phyloP scores from a whole-genome alignment of 2,888 invertebrate species.

The Monochamus alternatus region DNA sequence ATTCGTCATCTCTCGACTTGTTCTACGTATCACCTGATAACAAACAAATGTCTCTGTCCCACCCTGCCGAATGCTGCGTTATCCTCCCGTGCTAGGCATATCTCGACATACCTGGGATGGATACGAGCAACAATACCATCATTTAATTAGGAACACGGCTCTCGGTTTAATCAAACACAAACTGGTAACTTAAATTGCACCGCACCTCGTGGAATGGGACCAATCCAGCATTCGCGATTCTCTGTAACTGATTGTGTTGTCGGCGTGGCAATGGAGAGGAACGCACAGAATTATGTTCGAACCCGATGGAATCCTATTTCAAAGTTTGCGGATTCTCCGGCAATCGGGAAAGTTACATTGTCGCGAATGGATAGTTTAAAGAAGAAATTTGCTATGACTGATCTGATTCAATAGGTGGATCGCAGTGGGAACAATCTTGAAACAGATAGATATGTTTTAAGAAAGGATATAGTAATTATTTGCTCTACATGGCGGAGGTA shows the following conservation, averaged over 20 bases:
- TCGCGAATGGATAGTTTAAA: background rate
- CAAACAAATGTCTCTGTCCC: too few relatives aligned
- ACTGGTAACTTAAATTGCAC: slow-evolving; percentile 27
- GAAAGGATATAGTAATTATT: too few relatives aligned
- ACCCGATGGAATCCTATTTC: background rate
- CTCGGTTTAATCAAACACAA: slow-evolving; percentile 30
- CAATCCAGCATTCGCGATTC: slow-evolving; percentile 5
- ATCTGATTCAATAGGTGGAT: too few relatives aligned
- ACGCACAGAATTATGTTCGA: background rate
- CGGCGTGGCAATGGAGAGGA: slow-evolving; percentile 1
- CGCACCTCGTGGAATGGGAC: background rate
- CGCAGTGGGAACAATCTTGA: too few relatives aligned
- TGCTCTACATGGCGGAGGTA: too few relatives aligned
- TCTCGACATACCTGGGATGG: background rate
- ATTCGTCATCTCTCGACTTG: too few relatives aligned
- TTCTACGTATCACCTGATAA: too few relatives aligned
- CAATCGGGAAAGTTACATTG: background rate
- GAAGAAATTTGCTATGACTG: too few relatives aligned
- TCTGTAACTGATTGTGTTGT: slow-evolving; percentile 11
- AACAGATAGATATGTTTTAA: too few relatives aligned
- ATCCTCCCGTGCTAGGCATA: background rate
- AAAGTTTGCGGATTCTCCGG: background rate
- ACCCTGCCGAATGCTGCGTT: too few relatives aligned
- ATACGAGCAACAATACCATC: slow-evolving; percentile 4
- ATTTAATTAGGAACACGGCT: slow-evolving; percentile 23